Evolutionary conservation across 1,140 invertebrate genomes (phyloP).

Genomic region (Goniozus legneri): DNA sequence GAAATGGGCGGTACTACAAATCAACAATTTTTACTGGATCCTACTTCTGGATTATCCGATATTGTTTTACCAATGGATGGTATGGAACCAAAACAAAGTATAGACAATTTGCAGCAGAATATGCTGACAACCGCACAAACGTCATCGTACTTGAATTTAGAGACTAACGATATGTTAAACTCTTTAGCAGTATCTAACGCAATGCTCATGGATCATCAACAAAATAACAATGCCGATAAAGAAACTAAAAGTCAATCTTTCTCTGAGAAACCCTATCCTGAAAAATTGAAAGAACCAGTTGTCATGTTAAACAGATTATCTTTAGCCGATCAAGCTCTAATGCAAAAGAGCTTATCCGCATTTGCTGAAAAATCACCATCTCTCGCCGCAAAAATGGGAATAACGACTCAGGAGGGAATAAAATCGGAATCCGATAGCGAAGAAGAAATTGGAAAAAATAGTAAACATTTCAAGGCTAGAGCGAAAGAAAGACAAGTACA

Average conservation of each 20-base stretch:
- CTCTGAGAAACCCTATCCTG: constrained; percentile 6
- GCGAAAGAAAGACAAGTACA: constrained; percentile 47
- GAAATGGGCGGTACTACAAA: constrained; percentile 34
- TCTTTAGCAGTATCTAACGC: constrained; percentile 9
- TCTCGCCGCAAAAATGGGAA: constrained; percentile 59
- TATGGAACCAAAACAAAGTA: constrained; percentile 31
- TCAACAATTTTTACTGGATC: constrained; percentile 43
- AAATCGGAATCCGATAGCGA: constrained; percentile 57
- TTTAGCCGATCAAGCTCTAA: constrained; percentile 59
- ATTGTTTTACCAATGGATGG: constrained; percentile 42
- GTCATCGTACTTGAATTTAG: constrained; percentile 11
- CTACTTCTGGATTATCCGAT: constrained; percentile 40
- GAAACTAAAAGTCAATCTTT: constrained; percentile 25
- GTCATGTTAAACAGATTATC: constrained; percentile 63
- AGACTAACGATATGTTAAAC: constrained; percentile 8
- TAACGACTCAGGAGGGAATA: constrained; percentile 37
- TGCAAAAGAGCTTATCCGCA: constrained; percentile 62
- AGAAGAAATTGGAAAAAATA: constrained; percentile 48
- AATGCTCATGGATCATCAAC: constrained; percentile 24
- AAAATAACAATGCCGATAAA: constrained; percentile 38
- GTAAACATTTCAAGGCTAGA: constrained; percentile 56
- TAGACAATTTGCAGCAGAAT: constrained; percentile 23
- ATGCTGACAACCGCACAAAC: constrained; percentile 14
- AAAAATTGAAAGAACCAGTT: constrained; percentile 49
- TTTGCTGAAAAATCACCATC: constrained; percentile 61